These are phyloP conservation scores for Capromys pilorides DNA, from an alignment of 2,797 vertebrate genomes.

Conservation along the genomic window DNA sequence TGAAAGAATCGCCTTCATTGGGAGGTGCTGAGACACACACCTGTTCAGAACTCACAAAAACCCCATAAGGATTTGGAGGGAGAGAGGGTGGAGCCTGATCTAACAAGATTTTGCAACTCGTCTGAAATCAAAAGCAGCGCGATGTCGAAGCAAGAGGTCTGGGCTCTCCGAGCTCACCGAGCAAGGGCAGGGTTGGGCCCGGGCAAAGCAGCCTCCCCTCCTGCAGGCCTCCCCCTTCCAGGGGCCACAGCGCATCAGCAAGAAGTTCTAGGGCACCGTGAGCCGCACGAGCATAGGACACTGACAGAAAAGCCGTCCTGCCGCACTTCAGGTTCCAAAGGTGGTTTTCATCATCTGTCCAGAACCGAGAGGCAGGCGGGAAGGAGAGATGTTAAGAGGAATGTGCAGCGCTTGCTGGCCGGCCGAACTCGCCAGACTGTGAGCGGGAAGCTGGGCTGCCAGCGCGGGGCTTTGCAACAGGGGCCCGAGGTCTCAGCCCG, in stretches of 20 bases:
- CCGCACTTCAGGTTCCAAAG: not conserved
- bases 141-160: not conserved
- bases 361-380: not conserved
- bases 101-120: not conserved
- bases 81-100: not conserved
- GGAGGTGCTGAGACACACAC: not conserved
- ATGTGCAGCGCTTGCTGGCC: not conserved
- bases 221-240: not conserved
- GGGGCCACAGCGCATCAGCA: not conserved
- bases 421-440: not conserved
- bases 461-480: not conserved
- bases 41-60: not conserved
- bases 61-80: not conserved
- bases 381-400: not conserved
- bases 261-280: not conserved
- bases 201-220: not conserved
- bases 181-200: not conserved
- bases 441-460: not conserved
- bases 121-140: slow-evolving; percentile 23
- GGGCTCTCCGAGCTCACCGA: not conserved
- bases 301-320: not conserved
- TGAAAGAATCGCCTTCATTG: not conserved
- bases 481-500: not conserved
- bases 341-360: not conserved
- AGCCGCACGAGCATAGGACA: not conserved